A percentile compares a stretch with the other conserved stretches of the same genome.
These are phyloP conservation scores for Bathynomus jamesi DNA, from an alignment of 1,140 invertebrate genomes.

Conservation along the genomic window DNA sequence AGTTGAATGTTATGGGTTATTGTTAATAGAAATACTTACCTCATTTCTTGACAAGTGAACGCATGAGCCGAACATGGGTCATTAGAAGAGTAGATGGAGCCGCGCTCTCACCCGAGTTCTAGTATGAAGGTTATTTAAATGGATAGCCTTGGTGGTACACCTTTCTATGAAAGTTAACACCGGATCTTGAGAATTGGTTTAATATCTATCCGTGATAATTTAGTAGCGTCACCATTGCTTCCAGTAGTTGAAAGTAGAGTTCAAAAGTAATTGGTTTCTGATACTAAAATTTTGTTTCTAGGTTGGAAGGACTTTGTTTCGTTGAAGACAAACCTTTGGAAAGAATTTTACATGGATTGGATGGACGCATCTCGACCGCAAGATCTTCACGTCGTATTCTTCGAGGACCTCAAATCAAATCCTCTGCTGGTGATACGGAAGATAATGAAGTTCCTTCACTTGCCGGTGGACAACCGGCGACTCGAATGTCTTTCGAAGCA, in stretches of 20 bases:
- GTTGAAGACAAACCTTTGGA: slow-evolving; percentile 29
- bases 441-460: slow-evolving; percentile 19
- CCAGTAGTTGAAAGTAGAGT: too few relatives aligned
- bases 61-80: neutral
- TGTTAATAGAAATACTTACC: neutral
- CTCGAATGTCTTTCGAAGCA: slow-evolving; percentile 20
- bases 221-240: too few relatives aligned
- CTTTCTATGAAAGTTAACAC: too few relatives aligned
- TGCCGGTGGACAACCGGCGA: slow-evolving; percentile 7
- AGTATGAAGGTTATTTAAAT: neutral
- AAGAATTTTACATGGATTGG: slow-evolving; percentile 36
- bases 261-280: too few relatives aligned
- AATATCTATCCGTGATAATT: too few relatives aligned
- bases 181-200: too few relatives aligned
- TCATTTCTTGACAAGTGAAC: neutral
- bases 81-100: neutral
- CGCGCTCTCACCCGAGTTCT: neutral
- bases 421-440: slow-evolving; percentile 15
- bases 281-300: too few relatives aligned
- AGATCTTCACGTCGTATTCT: slow-evolving; percentile 24
- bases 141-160: too few relatives aligned
- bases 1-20: neutral
- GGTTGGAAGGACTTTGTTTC: slow-evolving; percentile 34
- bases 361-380: neutral
- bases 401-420: slow-evolving; percentile 25